Percentiles rank a stretch among this genome's conserved stretches.
Conservation (phyloP, 2,797 vertebrate genomes). For the Borostomias antarcticus region DNA sequence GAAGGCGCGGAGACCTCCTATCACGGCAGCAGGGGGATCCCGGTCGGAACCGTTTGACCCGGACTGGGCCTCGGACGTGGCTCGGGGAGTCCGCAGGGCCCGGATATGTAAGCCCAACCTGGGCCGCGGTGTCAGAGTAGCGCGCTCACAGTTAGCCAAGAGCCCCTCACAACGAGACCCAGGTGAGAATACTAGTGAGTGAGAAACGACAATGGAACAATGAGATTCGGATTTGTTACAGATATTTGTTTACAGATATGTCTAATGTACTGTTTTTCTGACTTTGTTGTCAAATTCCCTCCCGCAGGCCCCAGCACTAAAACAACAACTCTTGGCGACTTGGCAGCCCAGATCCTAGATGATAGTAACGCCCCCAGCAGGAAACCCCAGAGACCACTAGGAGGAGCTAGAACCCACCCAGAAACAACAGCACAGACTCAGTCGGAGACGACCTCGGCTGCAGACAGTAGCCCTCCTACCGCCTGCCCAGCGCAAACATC, state of each 20-base stretch:
- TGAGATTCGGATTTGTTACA: too few relatives aligned
- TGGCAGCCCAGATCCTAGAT: constrained; percentile 1
- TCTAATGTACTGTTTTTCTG: too few relatives aligned
- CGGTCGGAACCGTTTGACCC: constrained; percentile 4
- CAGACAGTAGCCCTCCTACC: not conserved
- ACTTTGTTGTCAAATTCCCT: not conserved
- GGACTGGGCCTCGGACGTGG: constrained; percentile 28
- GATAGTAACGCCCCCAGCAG: not conserved
- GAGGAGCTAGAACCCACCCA: constrained; percentile 13
- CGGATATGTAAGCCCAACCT: constrained; percentile 65
- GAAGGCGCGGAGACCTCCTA: not conserved
- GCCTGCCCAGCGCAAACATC: not conserved
- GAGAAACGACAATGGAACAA: too few relatives aligned
- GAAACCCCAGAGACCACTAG: constrained; percentile 27
- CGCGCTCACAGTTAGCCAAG: constrained; percentile 5
- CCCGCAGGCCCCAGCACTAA: not conserved
- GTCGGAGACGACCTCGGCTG: not conserved
- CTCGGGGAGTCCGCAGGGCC: constrained; percentile 33
- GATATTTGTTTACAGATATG: not conserved
- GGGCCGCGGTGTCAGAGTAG: constrained; percentile 21
- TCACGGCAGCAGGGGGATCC: constrained; percentile 34
- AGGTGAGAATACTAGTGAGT: constrained; percentile 44
- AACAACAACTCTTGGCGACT: not conserved
- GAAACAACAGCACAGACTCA: not conserved
- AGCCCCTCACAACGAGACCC: constrained; percentile 9